These are phyloP conservation scores for Syngnathus floridae DNA, from an alignment of 2,113 vertebrate species.

Conservation along the genomic window DNA sequence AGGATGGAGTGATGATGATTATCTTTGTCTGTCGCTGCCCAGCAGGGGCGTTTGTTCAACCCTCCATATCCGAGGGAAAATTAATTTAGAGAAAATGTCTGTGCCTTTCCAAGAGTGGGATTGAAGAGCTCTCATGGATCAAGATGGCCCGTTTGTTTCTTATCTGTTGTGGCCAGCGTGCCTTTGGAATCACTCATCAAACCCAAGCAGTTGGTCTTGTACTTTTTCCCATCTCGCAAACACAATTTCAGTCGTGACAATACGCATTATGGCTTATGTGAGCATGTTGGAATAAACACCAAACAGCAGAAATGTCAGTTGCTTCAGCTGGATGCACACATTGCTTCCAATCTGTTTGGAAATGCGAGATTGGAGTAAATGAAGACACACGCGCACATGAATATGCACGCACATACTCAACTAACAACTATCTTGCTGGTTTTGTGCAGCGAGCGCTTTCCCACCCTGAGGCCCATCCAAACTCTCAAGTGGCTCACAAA, in stretches of 20 bases:
- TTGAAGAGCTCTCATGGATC: conserved; percentile 39
- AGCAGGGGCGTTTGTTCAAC: conserved; percentile 33
- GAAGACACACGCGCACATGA: not conserved
- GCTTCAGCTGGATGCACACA: conserved; percentile 1
- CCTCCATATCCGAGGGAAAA: conserved; percentile 37
- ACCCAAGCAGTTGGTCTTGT: conserved; percentile 25
- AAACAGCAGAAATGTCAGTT: conserved; percentile 2
- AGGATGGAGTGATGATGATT: conserved; percentile 33
- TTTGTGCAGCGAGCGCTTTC: conserved; percentile 69
- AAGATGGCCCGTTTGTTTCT: conserved; percentile 50
- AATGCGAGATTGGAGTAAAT: not conserved
- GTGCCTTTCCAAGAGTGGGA: conserved; percentile 35
- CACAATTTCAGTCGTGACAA: not conserved
- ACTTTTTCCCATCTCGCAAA: not conserved
- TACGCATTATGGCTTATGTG: not conserved
- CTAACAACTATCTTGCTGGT: conserved; percentile 26
- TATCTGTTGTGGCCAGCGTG: conserved; percentile 43
- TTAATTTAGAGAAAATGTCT: conserved; percentile 44
- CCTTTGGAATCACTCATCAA: conserved; percentile 40
- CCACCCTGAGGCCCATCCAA: conserved; percentile 60
- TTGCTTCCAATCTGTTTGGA: conserved; percentile 1
- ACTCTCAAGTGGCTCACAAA: conserved; percentile 58
- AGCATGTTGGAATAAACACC: conserved; percentile 1
- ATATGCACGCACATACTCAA: conserved; percentile 2
- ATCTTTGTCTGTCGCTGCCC: conserved; percentile 31